Percentiles rank a stretch among this genome's conserved stretches.
phyloP scores from a whole-genome alignment of 1,140 invertebrate genomes.

The Eumaeus atala region DNA sequence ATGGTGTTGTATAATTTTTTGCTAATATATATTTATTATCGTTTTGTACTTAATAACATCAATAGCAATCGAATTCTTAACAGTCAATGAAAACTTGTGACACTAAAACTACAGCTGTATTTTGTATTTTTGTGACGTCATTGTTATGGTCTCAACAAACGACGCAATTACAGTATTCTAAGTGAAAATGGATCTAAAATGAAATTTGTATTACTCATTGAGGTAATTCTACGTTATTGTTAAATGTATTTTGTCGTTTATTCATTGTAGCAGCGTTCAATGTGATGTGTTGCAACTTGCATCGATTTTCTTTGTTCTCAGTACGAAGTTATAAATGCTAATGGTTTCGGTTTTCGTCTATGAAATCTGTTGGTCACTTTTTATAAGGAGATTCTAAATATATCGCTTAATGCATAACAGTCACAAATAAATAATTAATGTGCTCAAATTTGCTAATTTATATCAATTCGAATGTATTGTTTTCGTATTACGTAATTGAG shows the following conservation, averaged over 20 bases:
- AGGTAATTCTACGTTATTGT: constrained; percentile 43
- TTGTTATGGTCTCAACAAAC: constrained; percentile 66
- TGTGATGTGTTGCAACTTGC: constrained; percentile 14
- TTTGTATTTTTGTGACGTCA: constrained; percentile 67
- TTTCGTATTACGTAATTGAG: constrained; percentile 6
- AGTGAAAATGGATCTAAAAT: constrained; percentile 70
- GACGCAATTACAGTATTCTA: constrained; percentile 69
- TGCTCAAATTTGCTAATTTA: background rate
- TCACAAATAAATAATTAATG: no score
- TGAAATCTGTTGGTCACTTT: no score
- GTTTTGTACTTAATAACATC: constrained; percentile 46
- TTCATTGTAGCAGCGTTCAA: background rate
- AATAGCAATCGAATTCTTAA: constrained; percentile 21
- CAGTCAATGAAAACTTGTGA: constrained; percentile 12
- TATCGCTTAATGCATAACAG: no score
- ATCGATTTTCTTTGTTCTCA: constrained; percentile 73
- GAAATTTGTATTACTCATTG: constrained; percentile 63
- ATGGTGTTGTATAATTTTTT: constrained; percentile 59
- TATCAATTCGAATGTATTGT: constrained; percentile 2
- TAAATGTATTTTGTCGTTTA: constrained; percentile 17
- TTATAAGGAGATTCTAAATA: no score
- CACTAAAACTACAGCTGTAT: constrained; percentile 36
- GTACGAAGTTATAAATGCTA: constrained; percentile 14
- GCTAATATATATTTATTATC: constrained; percentile 56
- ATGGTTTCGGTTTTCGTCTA: background rate